Evolutionary conservation across 2,797 vertebrate genomes (phyloP).

Genomic region (Gymnoscopelus braueri): DNA sequence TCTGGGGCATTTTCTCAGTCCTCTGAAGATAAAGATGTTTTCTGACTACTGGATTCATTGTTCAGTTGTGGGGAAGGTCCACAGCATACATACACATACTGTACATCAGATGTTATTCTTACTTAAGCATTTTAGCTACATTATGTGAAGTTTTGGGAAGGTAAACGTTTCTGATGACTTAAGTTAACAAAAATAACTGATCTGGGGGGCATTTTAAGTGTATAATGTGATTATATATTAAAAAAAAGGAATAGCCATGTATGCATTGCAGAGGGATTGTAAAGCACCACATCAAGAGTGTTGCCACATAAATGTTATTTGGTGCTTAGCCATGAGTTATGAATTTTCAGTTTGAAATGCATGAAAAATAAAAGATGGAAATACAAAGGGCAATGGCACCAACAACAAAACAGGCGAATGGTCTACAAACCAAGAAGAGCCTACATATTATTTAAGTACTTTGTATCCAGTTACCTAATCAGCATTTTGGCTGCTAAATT

Average conservation of each 20-base stretch:
- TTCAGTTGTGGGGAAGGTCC: conserved; percentile 39
- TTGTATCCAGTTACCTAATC: not conserved
- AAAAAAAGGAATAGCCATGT: not conserved
- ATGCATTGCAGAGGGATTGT: not conserved
- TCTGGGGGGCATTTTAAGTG: not conserved
- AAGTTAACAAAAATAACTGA: not conserved
- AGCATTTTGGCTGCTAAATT: not conserved
- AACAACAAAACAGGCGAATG: not conserved
- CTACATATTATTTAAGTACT: not conserved
- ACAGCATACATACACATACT: conserved; percentile 26
- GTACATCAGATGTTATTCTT: conserved; percentile 27
- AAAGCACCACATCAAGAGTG: not conserved
- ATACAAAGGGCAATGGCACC: conserved; percentile 1
- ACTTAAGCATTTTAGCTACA: conserved; percentile 43
- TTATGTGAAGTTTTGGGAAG: conserved; percentile 54
- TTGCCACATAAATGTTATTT: not conserved
- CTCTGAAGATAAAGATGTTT: conserved; percentile 51
- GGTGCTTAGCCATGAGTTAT: not conserved
- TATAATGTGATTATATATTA: too few species aligned
- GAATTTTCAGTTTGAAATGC: conserved; percentile 7
- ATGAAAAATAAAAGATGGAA: not conserved
- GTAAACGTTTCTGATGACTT: not conserved
- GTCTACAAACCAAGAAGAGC: not conserved
- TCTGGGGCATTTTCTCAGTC: conserved; percentile 71
- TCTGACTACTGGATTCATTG: conserved; percentile 64